Conservation (phyloP, 2,888 invertebrate genomes). For the Cephus rjabovi region DNA sequence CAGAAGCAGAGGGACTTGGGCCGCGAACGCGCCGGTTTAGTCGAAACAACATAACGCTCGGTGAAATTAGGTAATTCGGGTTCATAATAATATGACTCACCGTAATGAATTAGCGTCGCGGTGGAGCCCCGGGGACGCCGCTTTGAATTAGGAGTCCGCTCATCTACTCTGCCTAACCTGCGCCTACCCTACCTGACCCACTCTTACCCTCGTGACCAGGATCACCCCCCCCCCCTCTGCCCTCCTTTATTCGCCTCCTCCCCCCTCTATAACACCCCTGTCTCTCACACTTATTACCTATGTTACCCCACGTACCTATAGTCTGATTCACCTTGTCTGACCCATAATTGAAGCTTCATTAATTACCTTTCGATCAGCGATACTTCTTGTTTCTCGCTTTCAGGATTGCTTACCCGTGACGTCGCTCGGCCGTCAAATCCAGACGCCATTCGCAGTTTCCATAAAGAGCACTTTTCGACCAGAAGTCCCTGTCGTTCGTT, state of each 20-base stretch:
- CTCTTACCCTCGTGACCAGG: not conserved
- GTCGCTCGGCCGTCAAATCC: not conserved
- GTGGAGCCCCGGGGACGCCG: not conserved
- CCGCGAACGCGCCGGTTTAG: constrained; percentile 11
- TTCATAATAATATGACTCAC: constrained; percentile 62
- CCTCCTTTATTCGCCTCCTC: not conserved
- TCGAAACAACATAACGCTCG: constrained; percentile 64
- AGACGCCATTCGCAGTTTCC: not conserved
- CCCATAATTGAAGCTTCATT: not conserved
- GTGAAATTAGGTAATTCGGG: constrained; percentile 66
- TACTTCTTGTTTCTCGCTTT: not conserved
- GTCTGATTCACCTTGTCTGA: not conserved
- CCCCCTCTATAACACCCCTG: not conserved
- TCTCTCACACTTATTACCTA: not conserved
- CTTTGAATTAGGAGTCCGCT: constrained; percentile 2
- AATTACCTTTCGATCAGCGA: constrained; percentile 1
- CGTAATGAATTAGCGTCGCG: constrained; percentile 26
- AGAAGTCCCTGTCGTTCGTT: not conserved
- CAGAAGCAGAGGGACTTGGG: constrained; percentile 63
- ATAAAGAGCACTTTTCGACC: not conserved
- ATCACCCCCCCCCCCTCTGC: not conserved
- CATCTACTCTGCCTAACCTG: not conserved
- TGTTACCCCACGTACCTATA: not conserved
- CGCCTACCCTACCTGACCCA: not conserved
- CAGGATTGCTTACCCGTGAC: not conserved